Percentiles rank a stretch among this genome's conserved stretches.
Conservation (phyloP, 2,797 vertebrate species). For the Mus spretus region DNA sequence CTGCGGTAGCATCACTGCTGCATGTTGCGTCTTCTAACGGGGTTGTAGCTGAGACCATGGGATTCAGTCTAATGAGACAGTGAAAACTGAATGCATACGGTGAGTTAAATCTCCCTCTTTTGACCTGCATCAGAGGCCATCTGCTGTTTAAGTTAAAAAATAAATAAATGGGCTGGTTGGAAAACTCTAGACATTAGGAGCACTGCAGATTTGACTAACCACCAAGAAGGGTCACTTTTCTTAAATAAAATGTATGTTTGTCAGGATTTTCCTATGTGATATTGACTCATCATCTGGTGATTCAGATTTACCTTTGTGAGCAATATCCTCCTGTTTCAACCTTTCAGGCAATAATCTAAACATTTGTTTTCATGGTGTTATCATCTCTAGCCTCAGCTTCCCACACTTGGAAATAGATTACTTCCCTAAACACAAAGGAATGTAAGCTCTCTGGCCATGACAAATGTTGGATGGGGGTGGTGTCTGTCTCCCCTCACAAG, state of each 20-base stretch:
- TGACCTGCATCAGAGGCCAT: slow-evolving; percentile 57
- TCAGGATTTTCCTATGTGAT: not conserved
- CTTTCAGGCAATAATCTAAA: slow-evolving; percentile 12
- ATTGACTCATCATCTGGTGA: not conserved
- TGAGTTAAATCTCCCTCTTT: slow-evolving; percentile 60
- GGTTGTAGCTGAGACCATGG: not conserved
- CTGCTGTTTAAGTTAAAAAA: slow-evolving; percentile 39
- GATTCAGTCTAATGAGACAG: slow-evolving; percentile 70
- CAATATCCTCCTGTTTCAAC: not conserved
- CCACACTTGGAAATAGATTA: slow-evolving; percentile 1
- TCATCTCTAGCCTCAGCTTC: not conserved
- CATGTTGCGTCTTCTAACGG: slow-evolving; percentile 41
- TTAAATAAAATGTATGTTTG: slow-evolving; percentile 42
- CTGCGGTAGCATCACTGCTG: not conserved
- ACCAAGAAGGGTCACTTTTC: slow-evolving; percentile 33
- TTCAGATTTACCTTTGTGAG: slow-evolving; percentile 5
- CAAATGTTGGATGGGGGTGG: not conserved
- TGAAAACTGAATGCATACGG: slow-evolving; percentile 25
- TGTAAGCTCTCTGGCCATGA: slow-evolving; percentile 12
- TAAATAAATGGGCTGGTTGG: not conserved
- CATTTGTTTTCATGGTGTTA: not conserved
- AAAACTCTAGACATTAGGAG: slow-evolving; percentile 32
- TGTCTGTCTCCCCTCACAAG: not conserved
- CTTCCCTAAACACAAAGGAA: slow-evolving; percentile 8
- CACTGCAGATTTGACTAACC: not conserved